Conservation (phyloP, 1,140 invertebrate genomes). For the Nebria ingens region DNA sequence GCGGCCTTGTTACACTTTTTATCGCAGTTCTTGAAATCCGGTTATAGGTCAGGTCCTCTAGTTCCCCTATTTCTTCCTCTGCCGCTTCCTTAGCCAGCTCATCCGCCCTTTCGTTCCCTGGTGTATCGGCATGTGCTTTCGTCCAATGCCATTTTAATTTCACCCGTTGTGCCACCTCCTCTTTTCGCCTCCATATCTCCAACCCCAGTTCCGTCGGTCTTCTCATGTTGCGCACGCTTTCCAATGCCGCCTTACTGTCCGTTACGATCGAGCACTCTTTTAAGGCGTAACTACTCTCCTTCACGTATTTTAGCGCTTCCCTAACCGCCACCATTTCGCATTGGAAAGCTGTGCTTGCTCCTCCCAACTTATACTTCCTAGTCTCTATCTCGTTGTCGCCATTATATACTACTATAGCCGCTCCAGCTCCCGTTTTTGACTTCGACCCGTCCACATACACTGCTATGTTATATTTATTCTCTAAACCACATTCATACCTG, state of each 20-base stretch:
- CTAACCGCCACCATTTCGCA: constrained; percentile 15
- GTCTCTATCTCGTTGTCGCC: background rate
- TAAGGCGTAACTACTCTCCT: background rate
- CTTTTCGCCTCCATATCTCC: background rate
- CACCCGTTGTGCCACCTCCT: background rate
- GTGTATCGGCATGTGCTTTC: constrained; percentile 17
- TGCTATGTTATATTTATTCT: too few species aligned
- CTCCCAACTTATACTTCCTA: constrained; percentile 18
- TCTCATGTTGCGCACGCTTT: background rate
- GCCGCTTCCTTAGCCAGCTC: constrained; percentile 18
- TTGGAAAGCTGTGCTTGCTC: constrained; percentile 17
- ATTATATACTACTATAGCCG: background rate
- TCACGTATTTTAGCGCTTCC: constrained; percentile 1
- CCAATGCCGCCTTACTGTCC: background rate
- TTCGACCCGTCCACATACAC: background rate
- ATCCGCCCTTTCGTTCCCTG: constrained; percentile 21
- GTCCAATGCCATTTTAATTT: constrained; percentile 15
- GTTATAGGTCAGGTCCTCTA: too few species aligned
- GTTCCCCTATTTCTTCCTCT: background rate
- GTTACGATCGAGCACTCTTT: background rate
- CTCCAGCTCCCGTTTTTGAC: background rate
- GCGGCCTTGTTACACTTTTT: too few species aligned
- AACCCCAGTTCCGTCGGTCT: background rate
- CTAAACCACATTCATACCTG: too few species aligned
- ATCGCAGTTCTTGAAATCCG: too few species aligned